phyloP scores from a whole-genome alignment of 1,140 invertebrate genomes.

The Hermatobates lingyangjiaoensis region DNA sequence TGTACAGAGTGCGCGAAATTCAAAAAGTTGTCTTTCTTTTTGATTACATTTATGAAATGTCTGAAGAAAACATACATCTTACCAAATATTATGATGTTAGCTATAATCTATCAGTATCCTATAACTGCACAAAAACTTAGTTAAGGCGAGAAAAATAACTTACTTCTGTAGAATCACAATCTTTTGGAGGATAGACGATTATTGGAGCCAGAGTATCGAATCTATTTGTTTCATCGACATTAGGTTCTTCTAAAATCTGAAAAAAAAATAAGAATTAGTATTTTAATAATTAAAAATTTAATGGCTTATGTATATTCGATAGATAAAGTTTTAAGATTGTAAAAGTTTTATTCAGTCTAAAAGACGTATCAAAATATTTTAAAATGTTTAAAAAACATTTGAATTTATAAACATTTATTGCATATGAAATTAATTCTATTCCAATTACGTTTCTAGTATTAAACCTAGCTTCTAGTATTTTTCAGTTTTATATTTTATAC shows the following conservation, averaged over 20 bases:
- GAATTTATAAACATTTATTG: too few species aligned
- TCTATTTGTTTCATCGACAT: constrained; percentile 51
- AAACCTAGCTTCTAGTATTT: too few species aligned
- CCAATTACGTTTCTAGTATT: too few species aligned
- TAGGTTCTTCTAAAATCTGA: constrained; percentile 65
- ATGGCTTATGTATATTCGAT: neutral
- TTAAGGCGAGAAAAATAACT: neutral
- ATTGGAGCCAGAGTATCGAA: constrained; percentile 73
- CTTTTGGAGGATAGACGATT: constrained; percentile 46
- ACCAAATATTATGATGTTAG: neutral
- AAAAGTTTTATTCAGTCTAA: too few species aligned
- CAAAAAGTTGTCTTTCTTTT: too few species aligned
- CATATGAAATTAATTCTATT: too few species aligned
- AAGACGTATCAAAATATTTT: too few species aligned
- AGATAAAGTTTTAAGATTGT: neutral
- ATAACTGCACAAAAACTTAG: neutral
- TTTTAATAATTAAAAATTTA: neutral
- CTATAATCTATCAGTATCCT: neutral
- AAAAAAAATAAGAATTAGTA: constrained; percentile 8
- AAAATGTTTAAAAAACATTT: too few species aligned
- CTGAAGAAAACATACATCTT: too few species aligned
- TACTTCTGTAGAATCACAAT: neutral
- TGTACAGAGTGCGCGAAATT: too few species aligned
- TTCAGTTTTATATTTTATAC: too few species aligned
- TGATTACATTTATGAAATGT: too few species aligned